Base-by-base conservation (phyloP, 2,888 invertebrate species). In the Crepidodera aurea region DNA sequence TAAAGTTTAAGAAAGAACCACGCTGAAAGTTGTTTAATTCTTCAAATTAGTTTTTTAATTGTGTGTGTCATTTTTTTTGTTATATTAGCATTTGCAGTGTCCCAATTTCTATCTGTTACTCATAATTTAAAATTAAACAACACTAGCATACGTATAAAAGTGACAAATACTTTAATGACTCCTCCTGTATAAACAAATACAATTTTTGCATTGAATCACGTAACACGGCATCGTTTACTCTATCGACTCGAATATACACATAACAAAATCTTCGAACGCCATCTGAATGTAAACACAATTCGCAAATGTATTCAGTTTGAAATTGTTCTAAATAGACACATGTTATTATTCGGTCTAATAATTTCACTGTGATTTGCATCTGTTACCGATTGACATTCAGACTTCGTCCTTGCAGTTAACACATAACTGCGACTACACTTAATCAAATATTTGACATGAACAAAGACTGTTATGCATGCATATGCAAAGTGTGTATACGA, bases 401-500 rank as follows among this genome's bases (percentile, higher is more conserved):
- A 59, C 34, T 54, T 59, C 18, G 54, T 50, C 54, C 40, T 42
- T 48, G 50, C 42, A 50, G 50, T 62, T 59, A 62, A 42, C 59
- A 59, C 54, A 54, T 59, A 54, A 55, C 54, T 59, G 40, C 50
- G 42, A 59, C 51, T 55, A 53, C 50, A 59, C 48, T 62, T 53
- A 59, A 62, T 62, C 58, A 54, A 46, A 61, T 56, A 61, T 61
- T 44, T 42, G 51, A 61, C 51, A 34, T 50, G 60, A 50, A 34
- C 50, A 55, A 50, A 48, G 40, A 40, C 40, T 44, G 42, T 61
- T 51, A 51, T 51, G 56, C 39, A 50, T 34, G 61, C 56, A 48
- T 48, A 39, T 57, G 57, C 57, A 57, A 34, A 37, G 37, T 57
- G 57, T 54, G 12, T 29, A 25, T 32, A 16, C 32, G 22, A 32